Conservation (phyloP, 2,888 invertebrate species). For the Mycalesis mineus region DNA sequence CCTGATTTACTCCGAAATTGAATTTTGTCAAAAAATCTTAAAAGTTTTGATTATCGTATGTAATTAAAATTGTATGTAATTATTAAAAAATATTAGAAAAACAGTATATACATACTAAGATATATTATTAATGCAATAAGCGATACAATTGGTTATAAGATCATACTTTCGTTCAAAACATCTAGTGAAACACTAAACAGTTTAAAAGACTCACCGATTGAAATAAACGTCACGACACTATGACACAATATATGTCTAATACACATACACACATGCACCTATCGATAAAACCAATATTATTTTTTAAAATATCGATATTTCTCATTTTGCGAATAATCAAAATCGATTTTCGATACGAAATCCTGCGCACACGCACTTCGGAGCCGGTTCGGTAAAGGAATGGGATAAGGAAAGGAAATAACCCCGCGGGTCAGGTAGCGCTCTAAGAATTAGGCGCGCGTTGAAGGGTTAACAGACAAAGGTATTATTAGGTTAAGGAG, state of each 20-base stretch:
- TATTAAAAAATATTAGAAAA: too few relatives aligned
- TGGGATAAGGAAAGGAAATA: conserved; percentile 70
- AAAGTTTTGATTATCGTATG: too few relatives aligned
- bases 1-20: too few relatives aligned
- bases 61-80: too few relatives aligned
- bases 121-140: too few relatives aligned
- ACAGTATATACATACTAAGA: too few relatives aligned
- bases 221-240: neutral
- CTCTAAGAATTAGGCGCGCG: conserved; percentile 69
- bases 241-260: neutral
- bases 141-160: too few relatives aligned
- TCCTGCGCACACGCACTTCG: conserved; percentile 67
- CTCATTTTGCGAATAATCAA: conserved; percentile 3
- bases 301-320: neutral
- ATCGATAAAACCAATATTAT: neutral
- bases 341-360: conserved; percentile 24
- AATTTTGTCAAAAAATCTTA: too few relatives aligned
- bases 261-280: neutral
- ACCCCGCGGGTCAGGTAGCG: conserved; percentile 70
- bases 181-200: neutral
- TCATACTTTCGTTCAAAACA: too few relatives aligned
- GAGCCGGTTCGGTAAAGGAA: conserved; percentile 63
- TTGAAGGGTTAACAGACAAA: conserved; percentile 74
- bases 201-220: neutral
- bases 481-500: conserved; percentile 69